A percentile compares a stretch with the other conserved stretches of the same genome.
phyloP scores from a whole-genome alignment of 2,888 invertebrate species.

The Erannis defoliaria region DNA sequence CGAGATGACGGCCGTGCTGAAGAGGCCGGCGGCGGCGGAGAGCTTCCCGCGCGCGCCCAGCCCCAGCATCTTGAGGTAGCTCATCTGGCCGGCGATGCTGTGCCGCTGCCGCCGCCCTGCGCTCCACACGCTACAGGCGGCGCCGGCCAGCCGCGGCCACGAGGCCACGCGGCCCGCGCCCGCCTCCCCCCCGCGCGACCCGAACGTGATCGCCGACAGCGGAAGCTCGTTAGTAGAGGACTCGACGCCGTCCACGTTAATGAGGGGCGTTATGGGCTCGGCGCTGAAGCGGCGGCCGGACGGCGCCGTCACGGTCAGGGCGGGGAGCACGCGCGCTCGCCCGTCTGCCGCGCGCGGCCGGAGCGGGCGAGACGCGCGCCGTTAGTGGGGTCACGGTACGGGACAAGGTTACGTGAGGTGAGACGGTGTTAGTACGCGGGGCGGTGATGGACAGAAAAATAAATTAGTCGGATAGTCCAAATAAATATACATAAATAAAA shows the following conservation, averaged over 20 bases:
- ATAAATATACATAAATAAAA: constrained; percentile 60
- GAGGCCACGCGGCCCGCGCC: constrained; percentile 59
- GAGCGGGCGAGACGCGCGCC: constrained; percentile 36
- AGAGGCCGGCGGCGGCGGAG: constrained; percentile 92
- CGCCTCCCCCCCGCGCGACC: constrained; percentile 46
- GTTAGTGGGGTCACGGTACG: constrained; percentile 44
- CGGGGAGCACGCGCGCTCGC: constrained; percentile 45
- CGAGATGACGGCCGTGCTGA: constrained; percentile 98
- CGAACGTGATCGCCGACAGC: constrained; percentile 87
- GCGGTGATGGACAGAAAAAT: constrained; percentile 66
- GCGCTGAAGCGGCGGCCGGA: constrained; percentile 58
- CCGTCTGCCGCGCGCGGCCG: constrained; percentile 32
- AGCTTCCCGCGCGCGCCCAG: constrained; percentile 87
- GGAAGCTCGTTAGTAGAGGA: constrained; percentile 90
- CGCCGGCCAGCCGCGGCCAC: constrained; percentile 55
- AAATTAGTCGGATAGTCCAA: constrained; percentile 61
- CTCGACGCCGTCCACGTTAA: constrained; percentile 79
- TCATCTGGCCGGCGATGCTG: constrained; percentile 98
- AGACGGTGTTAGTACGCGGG: constrained; percentile 66
- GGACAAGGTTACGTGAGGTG: constrained; percentile 62
- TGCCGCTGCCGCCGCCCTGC: constrained; percentile 95
- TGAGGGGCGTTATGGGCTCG: constrained; percentile 68
- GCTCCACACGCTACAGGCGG: constrained; percentile 72
- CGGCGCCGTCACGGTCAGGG: constrained; percentile 57
- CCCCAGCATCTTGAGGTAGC: constrained; percentile 96